Base-by-base conservation (phyloP, 2,888 invertebrate genomes). In the Drosophila longiperda region DNA sequence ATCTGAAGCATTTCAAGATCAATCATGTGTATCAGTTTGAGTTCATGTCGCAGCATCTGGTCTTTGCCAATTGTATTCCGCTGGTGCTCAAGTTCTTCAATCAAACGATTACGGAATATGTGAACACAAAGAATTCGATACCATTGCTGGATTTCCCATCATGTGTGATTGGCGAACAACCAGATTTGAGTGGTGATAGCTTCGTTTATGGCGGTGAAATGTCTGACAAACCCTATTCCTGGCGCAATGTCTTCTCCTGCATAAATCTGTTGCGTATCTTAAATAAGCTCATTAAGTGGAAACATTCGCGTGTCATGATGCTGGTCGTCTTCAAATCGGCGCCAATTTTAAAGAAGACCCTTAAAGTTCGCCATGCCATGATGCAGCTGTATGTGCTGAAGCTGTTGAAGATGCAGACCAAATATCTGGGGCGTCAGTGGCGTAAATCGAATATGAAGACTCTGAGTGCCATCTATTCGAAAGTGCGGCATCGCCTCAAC, bases 11-110 rank as follows among this genome's bases (percentile, higher is more conserved):
- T 94, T 98, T 99, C 91, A 99, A 99, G 93, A 92, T 95, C 71
- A 99, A 99, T 94, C 99, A 99, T 94, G 95, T 99, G 54, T 99
- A 99, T 93, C 99, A 99, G 94, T 99, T 99, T 94, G 99, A 99
- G 93, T 99, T 98, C 92, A 98, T 99, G 96, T 98, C 98, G 2
- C 99, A 99, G 93, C 99, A 99, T 94, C 94, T 99, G 82, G 99
- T 99, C 12, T 99, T 99, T 94, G 99, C 99, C 69, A 99, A 99
- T 93, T 99, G 99, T 92, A 99, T 99, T 93, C 99, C 99, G 0
- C 94, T 99, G 73, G 98, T 99, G 26, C 94, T 99, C 63, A 99
- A 99, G 93, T 99, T 99, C 94, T 98, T 99, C 93, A 99, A 99
- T 93, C 99, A 99, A 93, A 98, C 99, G 91, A 98, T 99, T 78